Conservation (phyloP, 30 jellyfish, hydroid and myxozoan species). For the Rhopilema esculentum region DNA sequence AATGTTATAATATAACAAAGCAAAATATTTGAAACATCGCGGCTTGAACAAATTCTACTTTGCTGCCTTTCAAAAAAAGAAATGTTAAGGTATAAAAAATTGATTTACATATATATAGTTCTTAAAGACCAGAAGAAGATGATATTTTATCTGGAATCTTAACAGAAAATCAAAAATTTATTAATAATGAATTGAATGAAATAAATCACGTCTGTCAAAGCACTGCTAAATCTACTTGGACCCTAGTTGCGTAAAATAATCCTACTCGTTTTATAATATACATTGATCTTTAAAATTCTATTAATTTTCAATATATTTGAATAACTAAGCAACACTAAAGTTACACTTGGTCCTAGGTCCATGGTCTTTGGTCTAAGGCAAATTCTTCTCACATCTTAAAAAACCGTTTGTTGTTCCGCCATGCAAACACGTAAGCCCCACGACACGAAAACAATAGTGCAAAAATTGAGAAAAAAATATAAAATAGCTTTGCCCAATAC, state of each 20-base stretch:
- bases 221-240: background rate
- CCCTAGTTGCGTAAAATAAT: background rate
- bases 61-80: too few relatives aligned
- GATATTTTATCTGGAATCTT: background rate
- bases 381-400: background rate
- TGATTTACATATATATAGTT: too few relatives aligned
- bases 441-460: background rate
- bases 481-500: too few relatives aligned
- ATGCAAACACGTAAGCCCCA: conserved; percentile 21
- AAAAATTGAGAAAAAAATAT: too few relatives aligned
- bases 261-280: background rate
- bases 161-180: background rate
- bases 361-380: background rate
- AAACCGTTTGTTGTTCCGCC: conserved; percentile 23
- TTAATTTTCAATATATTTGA: too few relatives aligned
- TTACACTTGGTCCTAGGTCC: too few relatives aligned
- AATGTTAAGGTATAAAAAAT: too few relatives aligned
- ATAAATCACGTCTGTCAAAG: background rate
- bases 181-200: background rate
- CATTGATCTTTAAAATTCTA: background rate
- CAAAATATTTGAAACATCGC: too few relatives aligned
- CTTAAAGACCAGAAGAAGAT: background rate
- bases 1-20: too few relatives aligned
- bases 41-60: too few relatives aligned
- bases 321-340: too few relatives aligned